Evolutionary conservation across 2,797 vertebrate genomes (phyloP), one percentile per base, ranked within the genome.

Genomic region (Borostomias antarcticus): DNA sequence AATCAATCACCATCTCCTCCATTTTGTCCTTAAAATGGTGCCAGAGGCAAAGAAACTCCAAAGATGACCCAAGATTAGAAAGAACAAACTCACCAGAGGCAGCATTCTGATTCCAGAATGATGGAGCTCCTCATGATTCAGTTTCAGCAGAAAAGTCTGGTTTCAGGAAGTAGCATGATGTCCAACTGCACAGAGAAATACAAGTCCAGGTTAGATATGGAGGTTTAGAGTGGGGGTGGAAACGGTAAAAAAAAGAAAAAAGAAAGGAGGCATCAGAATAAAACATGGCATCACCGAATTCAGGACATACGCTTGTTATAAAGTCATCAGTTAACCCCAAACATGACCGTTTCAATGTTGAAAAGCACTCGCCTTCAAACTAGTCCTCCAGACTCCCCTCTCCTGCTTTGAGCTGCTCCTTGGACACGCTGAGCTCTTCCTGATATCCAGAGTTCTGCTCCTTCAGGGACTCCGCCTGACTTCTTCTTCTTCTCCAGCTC

Each of bases 271-370:
- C 28, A 32, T 56, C 53, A 56, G 28, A 56, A 15, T 11, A 17
- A n/a, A 29, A 10, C 1, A 28, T 56, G 15, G 53, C 53, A 30
- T 56, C 53, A 56, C 53, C 21, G 9, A 32, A 32, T n/a, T 56
- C 53, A 56, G 53, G 32, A n/a, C 13, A 56, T 56, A 56, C 32
- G 53, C 53, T 56, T 56, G 73, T 64, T 40, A n/a, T n/a, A n/a
- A 40, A 52, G 63, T 19, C 28, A 32, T 56, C 28, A 56, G n/a
- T 10, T 32, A 32, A 17, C 19, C 7, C 47, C 35, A 40, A 9
- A 3, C 15, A 13, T 11, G 2, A 40, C 35, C 2, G 35, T 9
- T 10, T 40, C 3, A 40, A 9, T 13, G 35, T 40, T 13, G 15
- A 11, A 10, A 10, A 9, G 1, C 11, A 6, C 35, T 40, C 35